These are phyloP conservation scores for Blastobasis adustella DNA, from an alignment of 2,888 invertebrate species.

Conservation along the genomic window DNA sequence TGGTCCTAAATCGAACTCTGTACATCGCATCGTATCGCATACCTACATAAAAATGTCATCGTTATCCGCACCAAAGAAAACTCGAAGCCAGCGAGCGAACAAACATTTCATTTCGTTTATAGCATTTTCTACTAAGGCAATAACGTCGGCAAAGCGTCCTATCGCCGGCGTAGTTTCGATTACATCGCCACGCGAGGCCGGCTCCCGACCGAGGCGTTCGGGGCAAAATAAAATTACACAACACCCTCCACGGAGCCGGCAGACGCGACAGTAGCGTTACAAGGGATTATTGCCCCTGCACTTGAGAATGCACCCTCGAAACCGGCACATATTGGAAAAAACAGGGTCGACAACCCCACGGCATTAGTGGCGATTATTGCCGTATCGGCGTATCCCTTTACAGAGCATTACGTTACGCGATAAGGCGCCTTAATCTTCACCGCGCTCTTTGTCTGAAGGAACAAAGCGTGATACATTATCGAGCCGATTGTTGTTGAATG, in stretches of 20 bases:
- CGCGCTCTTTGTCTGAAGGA: slow-evolving; percentile 24
- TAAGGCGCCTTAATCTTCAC: slow-evolving; percentile 57
- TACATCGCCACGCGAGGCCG: slow-evolving; percentile 32
- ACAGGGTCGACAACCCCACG: slow-evolving; percentile 49
- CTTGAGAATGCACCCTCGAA: slow-evolving; percentile 58
- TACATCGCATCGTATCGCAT: no score
- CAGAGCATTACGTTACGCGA: slow-evolving; percentile 52
- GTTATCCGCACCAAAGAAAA: slow-evolving; percentile 1
- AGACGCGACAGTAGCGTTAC: slow-evolving; percentile 54
- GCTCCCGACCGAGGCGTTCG: slow-evolving; percentile 31
- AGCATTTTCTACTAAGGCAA: slow-evolving; percentile 11
- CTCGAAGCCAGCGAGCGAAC: background rate
- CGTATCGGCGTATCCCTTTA: slow-evolving; percentile 61
- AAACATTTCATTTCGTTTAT: background rate
- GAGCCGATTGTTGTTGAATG: slow-evolving; percentile 3
- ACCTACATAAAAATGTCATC: no score
- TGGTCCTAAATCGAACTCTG: no score
- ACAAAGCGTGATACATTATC: slow-evolving; percentile 12
- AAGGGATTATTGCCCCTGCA: slow-evolving; percentile 60
- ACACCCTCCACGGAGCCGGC: slow-evolving; percentile 37
- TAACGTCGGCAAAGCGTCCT: slow-evolving; percentile 15
- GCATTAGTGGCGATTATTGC: slow-evolving; percentile 60
- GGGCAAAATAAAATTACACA: slow-evolving; percentile 55
- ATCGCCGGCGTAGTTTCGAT: slow-evolving; percentile 28
- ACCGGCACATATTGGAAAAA: slow-evolving; percentile 44